Evolutionary conservation across 2,797 vertebrate species (phyloP), one percentile per base, ranked within the genome.

Genomic region (Parauchenoglanis punctatus): DNA sequence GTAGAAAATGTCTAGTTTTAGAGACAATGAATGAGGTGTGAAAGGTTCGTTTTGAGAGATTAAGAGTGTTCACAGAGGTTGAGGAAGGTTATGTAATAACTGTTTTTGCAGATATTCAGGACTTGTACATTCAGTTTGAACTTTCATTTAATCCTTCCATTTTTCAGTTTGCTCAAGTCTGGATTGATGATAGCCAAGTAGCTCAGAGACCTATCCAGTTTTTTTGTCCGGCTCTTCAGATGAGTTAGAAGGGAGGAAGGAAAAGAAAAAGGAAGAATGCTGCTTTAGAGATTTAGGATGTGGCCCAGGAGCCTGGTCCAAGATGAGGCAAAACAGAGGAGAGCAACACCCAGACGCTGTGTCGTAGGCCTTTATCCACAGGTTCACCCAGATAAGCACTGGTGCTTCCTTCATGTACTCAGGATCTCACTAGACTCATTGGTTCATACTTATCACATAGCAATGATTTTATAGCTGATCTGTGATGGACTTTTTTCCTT

Each of bases 321-420:
- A 76, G 59, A 75, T 83, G 76, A 83, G 87, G 84, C 83, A 80
- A 44, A 85, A 85, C 31, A 85, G 68, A 85, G n/a, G 61, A 87
- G 70, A 78, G 86, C 68, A 86, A 68, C 86, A 86, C 46, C 77
- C 84, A 86, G 85, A 84, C 87, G 87, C 88, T 84, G 81, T 90
- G 88, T 78, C 68, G 70, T 85, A 85, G 58, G 72, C 83, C 28
- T 89, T 84, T 59, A 89, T 76, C 28, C 68, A 84, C 84, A 89
- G 87, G 83, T 84, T 88, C 87, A 91, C 61, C 87, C 72, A 63
- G 87, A 88, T 61, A 87, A 88, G 89, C 91, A 90, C 91, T 91
- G 89, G 88, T 92, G 91, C 90, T 89, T 87, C 85, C 84, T 91
- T 91, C 88, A 90, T 86, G 85, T 78, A 89, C 91, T 92, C 91